These are phyloP conservation scores for Drosophila aff. DNA, from an alignment of 1,140 invertebrate genomes.

Conservation along the genomic window DNA sequence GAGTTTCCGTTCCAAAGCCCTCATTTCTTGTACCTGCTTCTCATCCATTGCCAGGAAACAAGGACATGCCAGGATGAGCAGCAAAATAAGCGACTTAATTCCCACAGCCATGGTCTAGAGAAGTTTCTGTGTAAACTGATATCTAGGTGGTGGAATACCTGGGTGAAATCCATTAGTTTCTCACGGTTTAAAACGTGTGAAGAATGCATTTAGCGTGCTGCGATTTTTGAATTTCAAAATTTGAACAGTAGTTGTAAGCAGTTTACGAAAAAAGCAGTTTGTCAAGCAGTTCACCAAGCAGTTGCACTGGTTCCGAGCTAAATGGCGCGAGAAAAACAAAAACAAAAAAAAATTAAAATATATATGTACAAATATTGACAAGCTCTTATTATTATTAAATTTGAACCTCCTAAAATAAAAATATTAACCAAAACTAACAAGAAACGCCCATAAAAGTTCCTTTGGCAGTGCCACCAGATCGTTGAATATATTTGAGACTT, in stretches of 20 bases:
- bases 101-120: slow-evolving; percentile 21
- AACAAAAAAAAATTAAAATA: too few species aligned
- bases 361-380: too few species aligned
- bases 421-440: too few species aligned
- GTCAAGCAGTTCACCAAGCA: not conserved
- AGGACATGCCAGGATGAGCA: slow-evolving; percentile 3
- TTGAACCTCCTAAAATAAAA: too few species aligned
- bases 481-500: too few species aligned
- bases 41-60: not conserved
- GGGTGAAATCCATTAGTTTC: not conserved
- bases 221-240: not conserved
- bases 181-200: not conserved
- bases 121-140: not conserved
- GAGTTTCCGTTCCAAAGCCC: slow-evolving; percentile 26
- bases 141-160: not conserved
- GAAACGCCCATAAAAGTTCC: too few species aligned
- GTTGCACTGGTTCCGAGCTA: too few species aligned
- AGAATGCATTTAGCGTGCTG: not conserved
- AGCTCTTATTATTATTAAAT: too few species aligned
- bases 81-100: slow-evolving; percentile 12
- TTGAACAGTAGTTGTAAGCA: not conserved
- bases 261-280: not conserved
- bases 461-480: too few species aligned
- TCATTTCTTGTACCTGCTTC: not conserved
- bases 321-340: too few species aligned